These are phyloP conservation scores for Dasyornis broadbenti DNA, from an alignment of 2,113 vertebrate species.

Conservation along the genomic window DNA sequence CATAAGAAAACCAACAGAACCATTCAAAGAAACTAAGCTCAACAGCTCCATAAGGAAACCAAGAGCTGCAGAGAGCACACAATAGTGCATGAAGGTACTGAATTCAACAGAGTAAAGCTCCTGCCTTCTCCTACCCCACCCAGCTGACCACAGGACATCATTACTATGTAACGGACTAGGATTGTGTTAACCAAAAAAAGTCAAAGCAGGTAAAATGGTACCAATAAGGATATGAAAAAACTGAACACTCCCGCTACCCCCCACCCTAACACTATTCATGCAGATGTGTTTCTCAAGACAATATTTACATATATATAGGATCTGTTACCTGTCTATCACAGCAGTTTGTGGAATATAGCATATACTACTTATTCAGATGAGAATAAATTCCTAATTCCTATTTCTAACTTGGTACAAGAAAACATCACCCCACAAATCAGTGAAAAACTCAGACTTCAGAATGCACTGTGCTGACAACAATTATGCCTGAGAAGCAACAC, in stretches of 20 bases:
- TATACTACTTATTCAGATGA: neutral
- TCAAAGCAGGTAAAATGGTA: neutral
- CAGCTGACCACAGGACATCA: neutral
- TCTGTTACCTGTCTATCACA: neutral
- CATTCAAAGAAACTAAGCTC: neutral
- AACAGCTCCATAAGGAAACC: neutral
- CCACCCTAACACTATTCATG: neutral
- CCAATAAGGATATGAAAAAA: neutral
- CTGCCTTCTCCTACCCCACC: neutral
- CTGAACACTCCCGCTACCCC: neutral
- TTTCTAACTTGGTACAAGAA: neutral
- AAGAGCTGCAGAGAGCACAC: neutral
- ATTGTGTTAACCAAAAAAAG: neutral
- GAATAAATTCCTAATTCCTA: neutral
- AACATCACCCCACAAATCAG: neutral
- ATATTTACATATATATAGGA: neutral
- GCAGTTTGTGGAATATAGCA: neutral
- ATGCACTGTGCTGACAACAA: neutral
- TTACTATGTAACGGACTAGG: rapidly evolving
- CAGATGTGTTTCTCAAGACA: neutral
- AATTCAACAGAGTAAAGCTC: neutral
- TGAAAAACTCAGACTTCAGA: neutral
- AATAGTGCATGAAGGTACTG: neutral
- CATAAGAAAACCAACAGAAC: neutral
- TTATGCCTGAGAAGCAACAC: rapidly evolving